Conservation (phyloP, 2,888 invertebrate species). For the Synanthedon formicaeformis region DNA sequence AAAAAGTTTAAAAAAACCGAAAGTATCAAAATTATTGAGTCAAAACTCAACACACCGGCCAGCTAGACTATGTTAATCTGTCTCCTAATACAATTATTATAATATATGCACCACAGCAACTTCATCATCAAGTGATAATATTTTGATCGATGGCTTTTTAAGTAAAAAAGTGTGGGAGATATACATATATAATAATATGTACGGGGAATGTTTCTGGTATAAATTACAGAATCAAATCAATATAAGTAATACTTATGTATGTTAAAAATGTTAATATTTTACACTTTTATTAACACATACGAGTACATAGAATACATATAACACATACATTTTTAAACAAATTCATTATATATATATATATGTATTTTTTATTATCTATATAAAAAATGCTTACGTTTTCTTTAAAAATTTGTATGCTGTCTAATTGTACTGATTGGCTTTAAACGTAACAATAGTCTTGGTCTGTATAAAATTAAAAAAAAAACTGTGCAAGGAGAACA, state of each 20-base stretch:
- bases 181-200: conserved; percentile 4
- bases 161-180: conserved; percentile 36
- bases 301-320: no score
- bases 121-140: conserved; percentile 36
- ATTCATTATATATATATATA: no score
- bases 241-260: no score
- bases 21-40: conserved; percentile 14
- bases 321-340: no score
- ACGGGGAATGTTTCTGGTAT: no score
- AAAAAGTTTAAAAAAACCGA: no score
- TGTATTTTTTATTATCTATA: no score
- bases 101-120: conserved; percentile 36
- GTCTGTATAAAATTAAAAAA: background rate
- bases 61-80: conserved; percentile 31
- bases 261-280: no score
- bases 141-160: conserved; percentile 37
- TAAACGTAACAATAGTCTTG: no score
- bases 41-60: conserved; percentile 13
- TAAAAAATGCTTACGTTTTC: background rate
- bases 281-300: no score
- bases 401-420: background rate
- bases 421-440: no score
- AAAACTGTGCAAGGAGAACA: background rate
- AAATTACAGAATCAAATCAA: no score
- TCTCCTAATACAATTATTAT: conserved; percentile 50